Conservation (phyloP, 1,140 invertebrate species). For the Campodea augens region DNA sequence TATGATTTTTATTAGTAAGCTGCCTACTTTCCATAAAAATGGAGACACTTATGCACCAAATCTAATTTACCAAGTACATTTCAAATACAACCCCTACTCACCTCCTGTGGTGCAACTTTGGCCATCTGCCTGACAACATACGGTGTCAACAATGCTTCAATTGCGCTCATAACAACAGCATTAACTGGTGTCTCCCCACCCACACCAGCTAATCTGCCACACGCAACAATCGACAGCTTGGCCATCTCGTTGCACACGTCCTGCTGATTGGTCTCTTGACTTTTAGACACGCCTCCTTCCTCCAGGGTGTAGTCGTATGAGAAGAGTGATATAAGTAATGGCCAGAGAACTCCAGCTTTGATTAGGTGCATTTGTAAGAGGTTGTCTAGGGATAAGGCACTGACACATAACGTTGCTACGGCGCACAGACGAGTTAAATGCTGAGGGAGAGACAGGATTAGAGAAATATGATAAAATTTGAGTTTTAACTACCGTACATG, state of each 20-base stretch:
- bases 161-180: slow-evolving; percentile 41
- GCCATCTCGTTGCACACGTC: slow-evolving; percentile 84
- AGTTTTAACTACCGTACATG: too few relatives aligned
- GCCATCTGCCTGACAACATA: slow-evolving; percentile 63
- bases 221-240: slow-evolving; percentile 63
- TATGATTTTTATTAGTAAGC: too few relatives aligned
- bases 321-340: slow-evolving; percentile 76
- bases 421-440: slow-evolving; percentile 58
- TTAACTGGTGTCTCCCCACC: slow-evolving; percentile 42
- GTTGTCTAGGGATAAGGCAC: slow-evolving; percentile 56
- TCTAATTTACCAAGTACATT: slow-evolving; percentile 1
- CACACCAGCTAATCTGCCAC: slow-evolving; percentile 58
- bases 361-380: slow-evolving; percentile 75
- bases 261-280: slow-evolving; percentile 65
- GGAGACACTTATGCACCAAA: too few relatives aligned
- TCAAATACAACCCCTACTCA: slow-evolving; percentile 21
- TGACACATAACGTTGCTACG: slow-evolving; percentile 67
- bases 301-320: slow-evolving; percentile 95
- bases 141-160: slow-evolving; percentile 70
- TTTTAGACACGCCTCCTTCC: slow-evolving; percentile 80
- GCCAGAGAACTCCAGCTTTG: slow-evolving; percentile 84
- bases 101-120: slow-evolving; percentile 48
- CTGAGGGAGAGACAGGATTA: too few relatives aligned
- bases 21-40: too few relatives aligned
- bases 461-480: too few relatives aligned